Evolutionary conservation across 2,797 vertebrate species (phyloP), one percentile per base, ranked within the genome.

Genomic region (Percopsis omiscomaycus): DNA sequence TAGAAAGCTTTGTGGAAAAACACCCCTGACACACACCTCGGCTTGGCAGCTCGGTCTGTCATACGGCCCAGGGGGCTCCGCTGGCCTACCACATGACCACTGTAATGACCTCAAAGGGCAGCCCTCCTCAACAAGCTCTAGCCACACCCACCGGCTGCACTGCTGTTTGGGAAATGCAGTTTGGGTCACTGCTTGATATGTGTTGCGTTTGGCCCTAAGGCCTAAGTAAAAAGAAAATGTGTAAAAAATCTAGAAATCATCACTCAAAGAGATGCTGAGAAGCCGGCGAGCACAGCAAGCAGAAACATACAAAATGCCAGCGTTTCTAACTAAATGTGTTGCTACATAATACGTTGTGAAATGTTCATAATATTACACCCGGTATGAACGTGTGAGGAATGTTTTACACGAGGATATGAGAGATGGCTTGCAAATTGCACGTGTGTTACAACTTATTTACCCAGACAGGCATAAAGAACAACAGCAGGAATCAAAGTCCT

Each of bases 1-100:
- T 93, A 90, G 91, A 92, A 92, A 89, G 91, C 91, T 93, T 93
- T 92, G 91, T 92, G 89, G 87, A 93, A 93, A 93, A 91, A 93
- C 91, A 92, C 92, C 92, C 92, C 89, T 91, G 92, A 92, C 90
- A 90, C 92, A 90, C 88, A 91, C 92, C 90, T 91, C 83, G 68
- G 83, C 73, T 78, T 86, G 86, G 88, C 90, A 90, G 90, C 86
- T 83, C 89, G 66, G 89, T 93, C 89, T 90, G 92, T 93, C 92
- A 93, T 89, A 77, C 79, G 88, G 85, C 92, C 90, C 92, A 83
- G 69, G 91, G 91, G 92, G 88, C 86, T 80, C 73, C 6, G 52
- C 84, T 69, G 80, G 88, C 84, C 86, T 74, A 78, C 90, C 86
- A 89, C 87, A 86, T 90, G 91, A 91, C 90, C 89, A 78, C 62